A percentile compares a stretch with the other conserved stretches of the same genome.
Evolutionary conservation across 2,797 vertebrate species (phyloP).

Genomic region (Pristis pectinata): DNA sequence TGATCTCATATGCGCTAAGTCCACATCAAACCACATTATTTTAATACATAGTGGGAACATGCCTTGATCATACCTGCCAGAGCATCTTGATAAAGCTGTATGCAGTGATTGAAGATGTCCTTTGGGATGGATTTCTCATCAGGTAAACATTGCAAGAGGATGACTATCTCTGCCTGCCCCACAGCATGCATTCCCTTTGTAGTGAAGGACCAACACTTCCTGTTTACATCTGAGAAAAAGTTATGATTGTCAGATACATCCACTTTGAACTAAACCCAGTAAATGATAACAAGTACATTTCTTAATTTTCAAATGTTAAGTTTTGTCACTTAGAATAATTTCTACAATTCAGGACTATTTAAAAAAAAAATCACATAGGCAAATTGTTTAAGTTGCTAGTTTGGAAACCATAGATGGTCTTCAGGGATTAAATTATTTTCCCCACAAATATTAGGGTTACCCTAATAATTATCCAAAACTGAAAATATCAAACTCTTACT

Average conservation of each 20-base stretch:
- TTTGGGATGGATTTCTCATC: constrained; percentile 95
- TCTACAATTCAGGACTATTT: background rate
- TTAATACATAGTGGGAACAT: background rate
- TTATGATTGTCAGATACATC: background rate
- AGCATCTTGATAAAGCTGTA: constrained; percentile 94
- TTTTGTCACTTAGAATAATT: background rate
- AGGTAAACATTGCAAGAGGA: constrained; percentile 88
- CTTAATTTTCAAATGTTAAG: background rate
- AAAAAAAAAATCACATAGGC: background rate
- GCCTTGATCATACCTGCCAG: constrained; percentile 67
- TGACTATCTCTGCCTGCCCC: constrained; percentile 87
- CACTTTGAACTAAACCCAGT: background rate
- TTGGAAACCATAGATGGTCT: background rate
- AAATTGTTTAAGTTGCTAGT: background rate
- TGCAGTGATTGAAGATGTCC: constrained; percentile 92
- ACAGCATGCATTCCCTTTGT: constrained; percentile 97
- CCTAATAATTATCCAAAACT: background rate
- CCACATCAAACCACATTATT: background rate
- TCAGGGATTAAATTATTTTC: background rate
- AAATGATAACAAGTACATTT: background rate
- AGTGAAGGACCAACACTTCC: constrained; percentile 96
- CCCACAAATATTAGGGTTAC: background rate
- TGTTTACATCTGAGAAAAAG: constrained; percentile 79
- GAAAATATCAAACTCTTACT: too few species aligned
- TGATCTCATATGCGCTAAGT: background rate